Evolutionary conservation across 2,113 vertebrate genomes (phyloP).

Genomic region (Pygoscelis antarcticus): DNA sequence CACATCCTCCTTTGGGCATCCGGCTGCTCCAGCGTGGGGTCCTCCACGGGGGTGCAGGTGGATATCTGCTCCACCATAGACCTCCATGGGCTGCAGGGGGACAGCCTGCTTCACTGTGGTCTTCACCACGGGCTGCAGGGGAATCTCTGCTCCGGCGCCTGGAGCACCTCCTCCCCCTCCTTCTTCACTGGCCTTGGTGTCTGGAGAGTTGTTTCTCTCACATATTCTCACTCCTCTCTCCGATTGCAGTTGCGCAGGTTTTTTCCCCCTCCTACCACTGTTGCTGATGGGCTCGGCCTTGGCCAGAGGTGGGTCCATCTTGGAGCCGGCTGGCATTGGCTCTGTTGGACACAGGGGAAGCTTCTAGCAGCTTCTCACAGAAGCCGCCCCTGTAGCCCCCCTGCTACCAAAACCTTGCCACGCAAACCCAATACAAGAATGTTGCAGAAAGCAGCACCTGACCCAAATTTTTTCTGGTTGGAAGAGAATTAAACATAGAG

Average conservation of each 20-base stretch:
- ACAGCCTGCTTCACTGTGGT: background rate
- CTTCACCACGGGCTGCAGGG: background rate
- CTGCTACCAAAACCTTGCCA: background rate
- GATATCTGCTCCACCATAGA: too few relatives aligned
- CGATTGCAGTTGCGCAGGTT: too few relatives aligned
- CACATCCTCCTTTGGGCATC: background rate
- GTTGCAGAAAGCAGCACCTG: background rate
- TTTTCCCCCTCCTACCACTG: background rate
- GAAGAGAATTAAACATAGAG: background rate
- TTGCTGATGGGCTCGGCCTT: background rate
- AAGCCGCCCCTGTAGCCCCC: background rate
- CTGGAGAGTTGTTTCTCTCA: background rate
- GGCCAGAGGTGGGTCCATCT: fast-evolving
- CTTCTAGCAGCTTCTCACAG: background rate
- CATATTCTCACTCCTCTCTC: background rate
- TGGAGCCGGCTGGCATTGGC: background rate
- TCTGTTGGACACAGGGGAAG: background rate
- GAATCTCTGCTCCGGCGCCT: background rate
- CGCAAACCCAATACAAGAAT: background rate
- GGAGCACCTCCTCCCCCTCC: background rate
- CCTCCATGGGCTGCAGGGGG: too few relatives aligned
- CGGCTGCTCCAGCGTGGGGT: background rate
- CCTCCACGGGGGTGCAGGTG: background rate
- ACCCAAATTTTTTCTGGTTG: background rate
- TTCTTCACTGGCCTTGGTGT: background rate